Base-by-base conservation (phyloP, 1,140 invertebrate species). In the Ips nitidus region DNA sequence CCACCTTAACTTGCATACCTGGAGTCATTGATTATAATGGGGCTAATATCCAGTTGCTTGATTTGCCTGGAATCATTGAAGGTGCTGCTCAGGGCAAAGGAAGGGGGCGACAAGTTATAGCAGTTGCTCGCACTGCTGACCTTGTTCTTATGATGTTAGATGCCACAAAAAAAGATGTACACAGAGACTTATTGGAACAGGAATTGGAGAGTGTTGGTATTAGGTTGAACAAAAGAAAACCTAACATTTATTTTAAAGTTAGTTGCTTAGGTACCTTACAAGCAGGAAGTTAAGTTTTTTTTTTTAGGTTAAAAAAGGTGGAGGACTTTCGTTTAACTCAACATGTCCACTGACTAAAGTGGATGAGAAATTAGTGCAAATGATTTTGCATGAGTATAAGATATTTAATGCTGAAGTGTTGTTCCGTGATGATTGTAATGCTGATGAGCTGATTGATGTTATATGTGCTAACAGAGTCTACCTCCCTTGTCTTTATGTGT, bases 361-460 rank as follows among this genome's bases (percentile, higher is more conserved):
- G 60, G 95, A 97, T 82, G 97, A 99, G 79, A 99, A 99, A 86
- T 85, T 99, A 84, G 95, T 99, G 53, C 95, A 98, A 83, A 91
- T 97, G 88, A 98, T 99, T 76, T 83, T 99, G 4, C 97, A 99
- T 78, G 97, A 99, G 81, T 99, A 99, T 82, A 99, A 98, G 85
- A 98, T 99, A 79, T 99, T 99, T 81, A 99, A 99, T 85, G 95
- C 95, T 38, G 97, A 99, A 85, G 93, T 95, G 61, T 83, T 99
- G 50, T 99, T 99, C 81, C 85, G 97, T 37, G 98, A 99, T 81
- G 97, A 99, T 81, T 95, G 92, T 78, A 92, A 88, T 1, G 88
- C 96, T 2, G 98, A 99, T 82, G 97, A 99, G 80, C 88, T 99
- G 76, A 99, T 99, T 71, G 98, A 99, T 84, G 96, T 99, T n/a